Evolutionary conservation across 2,888 invertebrate genomes (phyloP).

Genomic region (Trachelus troglodyta): DNA sequence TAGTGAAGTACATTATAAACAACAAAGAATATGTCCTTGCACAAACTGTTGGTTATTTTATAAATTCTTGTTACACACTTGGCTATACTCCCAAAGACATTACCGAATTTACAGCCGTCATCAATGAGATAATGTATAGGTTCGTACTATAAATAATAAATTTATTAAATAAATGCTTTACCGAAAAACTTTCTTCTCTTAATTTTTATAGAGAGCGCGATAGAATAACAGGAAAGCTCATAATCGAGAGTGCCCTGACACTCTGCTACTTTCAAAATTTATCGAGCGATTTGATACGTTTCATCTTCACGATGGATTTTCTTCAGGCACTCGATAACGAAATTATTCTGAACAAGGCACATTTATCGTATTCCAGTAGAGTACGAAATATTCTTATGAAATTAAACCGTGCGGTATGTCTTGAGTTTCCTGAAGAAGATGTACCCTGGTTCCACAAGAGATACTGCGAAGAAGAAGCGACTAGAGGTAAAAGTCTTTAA

Average conservation of each 20-base stretch:
- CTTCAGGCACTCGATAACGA: background rate
- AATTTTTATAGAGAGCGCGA: background rate
- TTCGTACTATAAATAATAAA: background rate
- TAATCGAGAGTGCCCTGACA: background rate
- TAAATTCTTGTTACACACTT: background rate
- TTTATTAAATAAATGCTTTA: background rate
- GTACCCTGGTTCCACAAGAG: background rate
- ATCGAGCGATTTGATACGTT: background rate
- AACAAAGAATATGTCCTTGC: background rate
- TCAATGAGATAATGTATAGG: background rate
- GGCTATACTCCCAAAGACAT: background rate
- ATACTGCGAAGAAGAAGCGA: background rate
- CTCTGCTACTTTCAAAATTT: background rate
- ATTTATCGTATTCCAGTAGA: background rate
- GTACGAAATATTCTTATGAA: background rate
- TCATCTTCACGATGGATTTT: background rate
- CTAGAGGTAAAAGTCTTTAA: background rate
- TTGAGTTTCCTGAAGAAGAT: background rate
- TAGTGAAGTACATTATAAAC: background rate
- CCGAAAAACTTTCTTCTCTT: background rate
- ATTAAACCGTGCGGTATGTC: background rate
- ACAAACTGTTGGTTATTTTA: background rate
- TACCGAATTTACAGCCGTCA: background rate
- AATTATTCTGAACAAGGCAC: background rate
- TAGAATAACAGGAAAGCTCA: background rate